Percentiles rank a stretch among this genome's conserved stretches.
Evolutionary conservation across 92 coral and sea anemone genomes (phyloP).

Genomic region (Porites cylindrica): DNA sequence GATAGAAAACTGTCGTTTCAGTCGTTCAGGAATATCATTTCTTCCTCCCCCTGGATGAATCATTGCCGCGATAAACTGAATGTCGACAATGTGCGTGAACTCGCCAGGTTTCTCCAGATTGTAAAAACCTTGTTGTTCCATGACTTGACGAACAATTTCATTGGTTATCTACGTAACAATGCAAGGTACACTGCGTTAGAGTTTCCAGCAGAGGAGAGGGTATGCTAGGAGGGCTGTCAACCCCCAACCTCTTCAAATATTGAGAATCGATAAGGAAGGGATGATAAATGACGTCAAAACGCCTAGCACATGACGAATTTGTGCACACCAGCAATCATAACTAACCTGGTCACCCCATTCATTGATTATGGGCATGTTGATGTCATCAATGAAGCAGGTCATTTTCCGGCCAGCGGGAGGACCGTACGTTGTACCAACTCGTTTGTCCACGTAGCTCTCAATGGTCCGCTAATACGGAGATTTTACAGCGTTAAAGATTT

Average conservation of each 20-base stretch:
- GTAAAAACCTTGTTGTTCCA: conserved; percentile 91
- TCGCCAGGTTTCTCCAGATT: conserved; percentile 96
- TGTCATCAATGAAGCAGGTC: conserved; percentile 87
- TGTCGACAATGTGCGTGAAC: conserved; percentile 91
- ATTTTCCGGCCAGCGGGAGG: conserved; percentile 96
- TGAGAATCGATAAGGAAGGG: too few relatives aligned
- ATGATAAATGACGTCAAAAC: too few relatives aligned
- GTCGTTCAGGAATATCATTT: conserved; percentile 90
- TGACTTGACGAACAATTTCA: conserved; percentile 90
- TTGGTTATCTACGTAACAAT: conserved; percentile 73
- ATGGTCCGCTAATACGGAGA: conserved; percentile 71
- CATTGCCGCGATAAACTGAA: conserved; percentile 92
- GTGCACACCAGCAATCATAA: neutral
- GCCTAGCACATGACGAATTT: too few relatives aligned
- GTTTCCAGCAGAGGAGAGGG: too few relatives aligned
- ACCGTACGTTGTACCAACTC: conserved; percentile 93
- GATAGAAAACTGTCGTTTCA: conserved; percentile 88
- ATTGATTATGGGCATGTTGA: conserved; percentile 91
- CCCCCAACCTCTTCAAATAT: too few relatives aligned
- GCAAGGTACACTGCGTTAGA: neutral
- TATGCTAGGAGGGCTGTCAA: too few relatives aligned
- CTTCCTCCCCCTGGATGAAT: conserved; percentile 96
- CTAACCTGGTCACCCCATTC: conserved; percentile 96
- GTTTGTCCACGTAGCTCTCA: conserved; percentile 94
- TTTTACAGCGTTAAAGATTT: too few relatives aligned